Evolutionary conservation across 1,140 invertebrate species (phyloP).

Genomic region (Drosophila tropicalis): DNA sequence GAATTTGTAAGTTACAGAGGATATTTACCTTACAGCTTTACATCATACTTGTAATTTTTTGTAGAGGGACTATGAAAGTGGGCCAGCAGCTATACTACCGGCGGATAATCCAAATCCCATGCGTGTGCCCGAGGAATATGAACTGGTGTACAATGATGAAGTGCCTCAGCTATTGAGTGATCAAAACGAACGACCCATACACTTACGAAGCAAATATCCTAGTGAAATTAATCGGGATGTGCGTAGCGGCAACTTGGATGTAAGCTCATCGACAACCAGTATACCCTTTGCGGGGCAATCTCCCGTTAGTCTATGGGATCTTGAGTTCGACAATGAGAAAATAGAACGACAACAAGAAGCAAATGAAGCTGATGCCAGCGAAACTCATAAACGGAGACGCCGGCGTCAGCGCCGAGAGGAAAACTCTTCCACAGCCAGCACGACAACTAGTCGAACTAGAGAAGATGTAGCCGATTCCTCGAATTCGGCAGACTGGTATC

Average conservation of each 20-base stretch:
- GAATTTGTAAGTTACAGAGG: conserved; percentile 58
- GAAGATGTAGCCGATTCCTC: conserved; percentile 33
- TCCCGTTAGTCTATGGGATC: conserved; percentile 76
- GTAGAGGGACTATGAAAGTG: conserved; percentile 63
- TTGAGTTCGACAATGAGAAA: conserved; percentile 80
- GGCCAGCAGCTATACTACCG: conserved; percentile 16
- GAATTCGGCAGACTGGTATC: conserved; percentile 63
- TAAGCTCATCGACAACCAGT: conserved; percentile 37
- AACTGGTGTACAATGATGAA: conserved; percentile 69
- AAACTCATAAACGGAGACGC: conserved; percentile 18
- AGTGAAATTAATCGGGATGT: conserved; percentile 71
- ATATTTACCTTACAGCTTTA: background rate
- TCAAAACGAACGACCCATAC: conserved; percentile 73
- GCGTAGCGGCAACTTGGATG: conserved; percentile 61
- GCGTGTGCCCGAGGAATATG: conserved; percentile 65
- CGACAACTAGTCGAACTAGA: conserved; percentile 31
- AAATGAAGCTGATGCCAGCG: conserved; percentile 16
- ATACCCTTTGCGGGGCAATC: conserved; percentile 52
- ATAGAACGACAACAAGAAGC: conserved; percentile 47
- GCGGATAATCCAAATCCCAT: conserved; percentile 52
- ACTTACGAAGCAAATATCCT: conserved; percentile 75
- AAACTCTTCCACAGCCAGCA: conserved; percentile 14
- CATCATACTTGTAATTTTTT: background rate
- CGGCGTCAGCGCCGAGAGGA: conserved; percentile 42
- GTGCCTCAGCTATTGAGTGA: conserved; percentile 48